Conservation (phyloP, 2,888 invertebrate genomes). For the Dichetophora obliterata region DNA sequence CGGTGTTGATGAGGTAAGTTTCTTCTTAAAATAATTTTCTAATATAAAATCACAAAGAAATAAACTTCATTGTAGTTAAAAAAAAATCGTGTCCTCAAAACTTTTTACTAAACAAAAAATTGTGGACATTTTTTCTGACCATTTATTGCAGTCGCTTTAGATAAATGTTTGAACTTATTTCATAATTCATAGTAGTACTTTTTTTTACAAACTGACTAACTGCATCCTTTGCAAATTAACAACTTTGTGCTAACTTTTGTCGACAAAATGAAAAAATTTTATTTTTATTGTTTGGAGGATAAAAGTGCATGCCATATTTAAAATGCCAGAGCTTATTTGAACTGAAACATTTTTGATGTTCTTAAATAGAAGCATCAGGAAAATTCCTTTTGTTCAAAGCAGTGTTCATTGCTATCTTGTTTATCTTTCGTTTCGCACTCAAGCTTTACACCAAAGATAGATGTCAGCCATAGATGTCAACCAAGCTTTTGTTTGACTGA, state of each 20-base stretch:
- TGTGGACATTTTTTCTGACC: conserved; percentile 2
- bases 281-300: no score
- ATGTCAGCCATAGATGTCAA: neutral
- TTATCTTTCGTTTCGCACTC: neutral
- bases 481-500: neutral
- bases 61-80: neutral
- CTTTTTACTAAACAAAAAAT: conserved; percentile 36
- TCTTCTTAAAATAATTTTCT: neutral
- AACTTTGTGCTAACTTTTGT: neutral
- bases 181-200: neutral
- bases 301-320: neutral
- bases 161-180: conserved; percentile 38
- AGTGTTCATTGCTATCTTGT: neutral
- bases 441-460: neutral
- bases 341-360: neutral
- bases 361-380: no score
- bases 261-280: no score
- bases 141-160: conserved; percentile 54
- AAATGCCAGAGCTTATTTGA: neutral
- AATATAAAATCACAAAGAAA: no score
- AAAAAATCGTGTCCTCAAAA: conserved; percentile 34
- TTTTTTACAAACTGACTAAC: conserved; percentile 6
- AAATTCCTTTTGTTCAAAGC: neutral
- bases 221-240: conserved; percentile 27
- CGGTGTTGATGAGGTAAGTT: conserved; percentile 83